Conservation (phyloP, 2,797 vertebrate species). For the Decapterus maruadsi region DNA sequence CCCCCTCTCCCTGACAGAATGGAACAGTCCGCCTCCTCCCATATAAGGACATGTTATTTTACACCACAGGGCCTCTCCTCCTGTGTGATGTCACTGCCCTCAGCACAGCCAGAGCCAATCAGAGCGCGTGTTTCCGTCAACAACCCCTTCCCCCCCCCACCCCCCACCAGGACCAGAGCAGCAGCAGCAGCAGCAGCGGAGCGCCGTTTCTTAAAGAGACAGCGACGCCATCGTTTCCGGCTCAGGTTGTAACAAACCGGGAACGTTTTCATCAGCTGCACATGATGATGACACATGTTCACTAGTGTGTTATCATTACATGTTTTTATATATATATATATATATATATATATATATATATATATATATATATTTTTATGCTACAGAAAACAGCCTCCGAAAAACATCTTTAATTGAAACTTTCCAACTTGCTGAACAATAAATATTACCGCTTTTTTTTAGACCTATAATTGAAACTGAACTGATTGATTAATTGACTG, state of each 20-base stretch:
- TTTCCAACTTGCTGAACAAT: not conserved
- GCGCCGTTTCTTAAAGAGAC: slow-evolving; percentile 83
- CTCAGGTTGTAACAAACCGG: slow-evolving; percentile 33
- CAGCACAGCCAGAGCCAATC: slow-evolving; percentile 74
- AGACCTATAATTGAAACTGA: no score
- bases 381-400: not conserved
- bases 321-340: no score
- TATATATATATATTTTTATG: no score
- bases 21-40: slow-evolving; percentile 80
- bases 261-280: slow-evolving; percentile 49
- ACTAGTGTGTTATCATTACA: slow-evolving; percentile 51
- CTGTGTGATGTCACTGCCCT: slow-evolving; percentile 79
- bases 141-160: slow-evolving; percentile 54
- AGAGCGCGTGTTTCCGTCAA: slow-evolving; percentile 65
- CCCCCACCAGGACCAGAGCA: slow-evolving; percentile 72
- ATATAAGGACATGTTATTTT: slow-evolving; percentile 91
- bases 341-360: no score
- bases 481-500: no score
- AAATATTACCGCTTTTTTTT: not conserved
- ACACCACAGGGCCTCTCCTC: slow-evolving; percentile 83
- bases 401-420: not conserved
- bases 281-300: slow-evolving; percentile 64
- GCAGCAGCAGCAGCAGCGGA: not conserved
- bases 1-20: slow-evolving; percentile 65
- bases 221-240: slow-evolving; percentile 39